Base-by-base conservation (phyloP, 2,888 invertebrate genomes). In the Ornithoptera alexandrae region DNA sequence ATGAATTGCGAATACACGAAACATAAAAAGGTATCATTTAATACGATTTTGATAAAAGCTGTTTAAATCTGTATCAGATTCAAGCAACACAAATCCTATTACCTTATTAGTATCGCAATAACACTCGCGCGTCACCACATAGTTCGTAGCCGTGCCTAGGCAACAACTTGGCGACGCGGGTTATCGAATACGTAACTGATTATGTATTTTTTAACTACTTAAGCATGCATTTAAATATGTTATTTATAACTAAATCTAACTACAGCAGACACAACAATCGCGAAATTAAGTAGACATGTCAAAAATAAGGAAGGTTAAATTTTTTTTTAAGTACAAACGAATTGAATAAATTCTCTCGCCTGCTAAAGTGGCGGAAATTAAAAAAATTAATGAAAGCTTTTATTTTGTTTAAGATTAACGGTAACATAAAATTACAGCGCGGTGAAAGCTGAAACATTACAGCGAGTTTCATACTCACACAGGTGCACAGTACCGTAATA, bases 21-120 rank as follows among this genome's bases (percentile, higher is more conserved):
- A 65, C 50, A 69, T 57, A 62, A 59, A 58, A 69, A 69, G 69
- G 69, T 50, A 69, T 69, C 69, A 65, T 67, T 70, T 70, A 67
- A 70, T 67, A 67, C 67, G 67, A 70, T 70, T 70, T 58, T 50
- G 56, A 67, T 69, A 69, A 65, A 66, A 69, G 58, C 69, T 63
- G 66, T 67, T 70, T 67, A 66, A 59, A 66, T 59, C 50, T 66
- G 57, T 67, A 70, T 67, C 67, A 70, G 63, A 70, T 60, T 67
- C 46, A 46, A 64, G 57, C 62, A 61, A 57, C 53, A 53, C 46
- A 67, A 67, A 70, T 70, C 70, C 67, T 30, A 70, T 70, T 70
- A 67, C 30, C 60, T 53, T 53, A 62, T 62, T 62, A 62, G 56
- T 60, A 46, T 62, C 60, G 67, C 56, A 36, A 67, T 39, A 42